Evolutionary conservation across 2,113 vertebrate genomes (phyloP), one percentile per base, ranked within the genome.

Genomic region (Odocoileus virginianus): DNA sequence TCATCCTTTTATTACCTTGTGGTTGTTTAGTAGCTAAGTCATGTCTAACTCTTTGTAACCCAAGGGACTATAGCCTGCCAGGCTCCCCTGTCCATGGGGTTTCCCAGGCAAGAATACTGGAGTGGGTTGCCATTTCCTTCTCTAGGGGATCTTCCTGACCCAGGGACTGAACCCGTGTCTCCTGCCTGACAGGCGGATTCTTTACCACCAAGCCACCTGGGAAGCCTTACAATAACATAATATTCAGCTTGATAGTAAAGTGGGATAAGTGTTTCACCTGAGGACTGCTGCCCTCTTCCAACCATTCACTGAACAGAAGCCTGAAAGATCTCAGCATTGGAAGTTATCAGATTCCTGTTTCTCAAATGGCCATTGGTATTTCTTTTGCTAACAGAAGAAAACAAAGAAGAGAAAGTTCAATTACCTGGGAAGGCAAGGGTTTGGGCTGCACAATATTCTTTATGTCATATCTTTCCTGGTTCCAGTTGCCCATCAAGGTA

Each of bases 401-500:
- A 85, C 40, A 67, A 28, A 76, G 50, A 91, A 92, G 43, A 88
- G 50, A 50, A 57, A 40, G 8, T 54, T 28, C 19, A 23, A n/a
- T 87, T 96, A 99, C 99, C 98, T 99, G 99, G 30, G 98, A 99
- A 83, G 98, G 98, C 88, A 99, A 97, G 7, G 99, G 98, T 78
- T 98, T 98, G 25, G 98, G 98, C 58, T 98, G 96, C 36, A 98
- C 67, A 1, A 97, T 93, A 67, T 95, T 97, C 84, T 83, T 79
- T 47, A 98, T 85, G 86, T 99, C 96, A 3, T 97, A 98, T 50
- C 96, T 98, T 89, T 99, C 98, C 87, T 99, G 98, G 23, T 98
- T 99, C 99, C 99, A 99, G 98, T 99, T 99, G 33, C 98, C 99
- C 7, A 98, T 93, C 19, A 99, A 98, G 12, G 98, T 99, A 79